These are phyloP conservation scores for Origma solitaria DNA, from an alignment of 2,113 vertebrate genomes.

Conservation along the genomic window DNA sequence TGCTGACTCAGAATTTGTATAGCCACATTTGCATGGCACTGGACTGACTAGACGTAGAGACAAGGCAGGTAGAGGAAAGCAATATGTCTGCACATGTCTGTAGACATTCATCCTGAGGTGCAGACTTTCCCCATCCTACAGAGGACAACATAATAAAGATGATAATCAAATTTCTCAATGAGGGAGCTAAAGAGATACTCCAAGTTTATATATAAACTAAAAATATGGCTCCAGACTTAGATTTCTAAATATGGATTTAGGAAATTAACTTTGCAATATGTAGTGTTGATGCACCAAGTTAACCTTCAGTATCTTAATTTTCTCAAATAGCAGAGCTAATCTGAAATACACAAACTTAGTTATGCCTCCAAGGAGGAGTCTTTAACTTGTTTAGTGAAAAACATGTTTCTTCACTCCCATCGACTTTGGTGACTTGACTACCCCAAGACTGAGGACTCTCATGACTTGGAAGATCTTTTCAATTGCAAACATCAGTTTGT, in stretches of 20 bases:
- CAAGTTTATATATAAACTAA: neutral
- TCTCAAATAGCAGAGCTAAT: neutral
- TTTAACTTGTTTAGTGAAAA: neutral
- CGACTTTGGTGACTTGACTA: neutral
- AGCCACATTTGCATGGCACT: constrained; percentile 1
- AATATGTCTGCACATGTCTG: neutral
- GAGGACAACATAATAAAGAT: neutral
- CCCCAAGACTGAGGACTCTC: neutral
- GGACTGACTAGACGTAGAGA: neutral
- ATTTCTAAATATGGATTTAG: neutral
- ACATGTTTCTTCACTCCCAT: neutral
- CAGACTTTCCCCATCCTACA: neutral
- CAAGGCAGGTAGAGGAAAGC: neutral
- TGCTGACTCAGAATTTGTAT: constrained; percentile 10
- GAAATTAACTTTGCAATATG: neutral
- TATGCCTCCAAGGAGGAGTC: neutral
- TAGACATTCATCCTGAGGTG: neutral
- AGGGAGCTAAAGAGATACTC: neutral
- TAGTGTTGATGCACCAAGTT: neutral
- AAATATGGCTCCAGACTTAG: neutral
- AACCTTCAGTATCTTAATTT: neutral
- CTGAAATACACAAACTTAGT: neutral
- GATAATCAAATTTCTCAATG: neutral
- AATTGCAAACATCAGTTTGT: neutral
- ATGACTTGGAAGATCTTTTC: neutral